Conservation (phyloP, 2,113 vertebrate genomes). For the Larimichthys crocea region DNA sequence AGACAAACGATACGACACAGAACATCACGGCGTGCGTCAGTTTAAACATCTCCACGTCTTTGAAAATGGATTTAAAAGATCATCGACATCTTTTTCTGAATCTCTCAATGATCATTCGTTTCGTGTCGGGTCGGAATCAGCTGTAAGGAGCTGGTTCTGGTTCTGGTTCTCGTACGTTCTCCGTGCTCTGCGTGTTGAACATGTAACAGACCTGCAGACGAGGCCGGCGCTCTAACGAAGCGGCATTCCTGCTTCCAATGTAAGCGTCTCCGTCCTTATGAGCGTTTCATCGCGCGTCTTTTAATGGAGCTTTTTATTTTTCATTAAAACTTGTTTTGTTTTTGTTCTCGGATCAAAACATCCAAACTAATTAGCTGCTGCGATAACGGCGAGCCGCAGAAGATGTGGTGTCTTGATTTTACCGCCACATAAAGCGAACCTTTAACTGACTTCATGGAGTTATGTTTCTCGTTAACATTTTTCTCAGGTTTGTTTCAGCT, state of each 20-base stretch:
- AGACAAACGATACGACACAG: too few species aligned
- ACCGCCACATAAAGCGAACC: constrained; percentile 31
- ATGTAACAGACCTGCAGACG: background rate
- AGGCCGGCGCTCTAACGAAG: background rate
- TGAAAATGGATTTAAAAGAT: too few species aligned
- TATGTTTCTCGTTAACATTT: constrained; percentile 72
- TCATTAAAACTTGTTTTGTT: constrained; percentile 53
- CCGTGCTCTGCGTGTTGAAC: too few species aligned
- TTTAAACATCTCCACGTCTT: too few species aligned
- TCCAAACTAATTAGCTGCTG: constrained; percentile 70
- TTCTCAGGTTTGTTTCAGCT: constrained; percentile 57
- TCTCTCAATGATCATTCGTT: too few species aligned
- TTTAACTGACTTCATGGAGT: constrained; percentile 56
- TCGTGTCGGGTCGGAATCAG: too few species aligned
- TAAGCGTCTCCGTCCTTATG: background rate
- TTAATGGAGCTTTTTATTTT: constrained; percentile 59
- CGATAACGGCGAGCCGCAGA: constrained; percentile 61
- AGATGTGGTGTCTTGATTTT: constrained; percentile 59
- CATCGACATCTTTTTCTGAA: too few species aligned
- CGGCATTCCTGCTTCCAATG: constrained; percentile 21
- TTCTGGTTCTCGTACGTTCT: too few species aligned
- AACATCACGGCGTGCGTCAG: too few species aligned
- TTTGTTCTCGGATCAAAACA: constrained; percentile 59
- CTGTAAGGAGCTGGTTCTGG: too few species aligned
- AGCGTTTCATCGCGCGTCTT: constrained; percentile 9